Conservation (phyloP, 2,113 vertebrate genomes). For the Nibea coibor region DNA sequence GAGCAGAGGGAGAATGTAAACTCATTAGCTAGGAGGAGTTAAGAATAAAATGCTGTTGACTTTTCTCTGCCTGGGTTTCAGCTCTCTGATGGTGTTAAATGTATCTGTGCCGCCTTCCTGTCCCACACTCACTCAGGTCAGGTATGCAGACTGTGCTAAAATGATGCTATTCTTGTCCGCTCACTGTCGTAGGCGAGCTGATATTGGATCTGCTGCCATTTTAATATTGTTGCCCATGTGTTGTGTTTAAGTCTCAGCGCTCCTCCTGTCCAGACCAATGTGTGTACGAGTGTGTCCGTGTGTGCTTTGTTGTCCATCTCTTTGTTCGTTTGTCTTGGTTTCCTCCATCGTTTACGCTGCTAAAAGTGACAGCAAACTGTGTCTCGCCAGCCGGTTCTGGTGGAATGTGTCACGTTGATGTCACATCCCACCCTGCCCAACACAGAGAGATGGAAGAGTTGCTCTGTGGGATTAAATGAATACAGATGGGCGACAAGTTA, state of each 20-base stretch:
- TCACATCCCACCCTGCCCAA: slow-evolving; percentile 41
- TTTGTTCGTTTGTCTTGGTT: slow-evolving; percentile 48
- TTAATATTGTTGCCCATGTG: neutral
- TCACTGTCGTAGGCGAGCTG: neutral
- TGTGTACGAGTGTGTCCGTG: neutral
- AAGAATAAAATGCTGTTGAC: slow-evolving; percentile 73
- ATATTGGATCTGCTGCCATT: slow-evolving; percentile 25
- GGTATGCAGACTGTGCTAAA: slow-evolving; percentile 29
- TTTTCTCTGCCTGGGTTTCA: slow-evolving; percentile 27
- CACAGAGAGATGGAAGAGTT: slow-evolving; percentile 1
- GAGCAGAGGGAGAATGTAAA: slow-evolving; percentile 54
- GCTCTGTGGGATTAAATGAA: neutral
- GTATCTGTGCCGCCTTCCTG: slow-evolving; percentile 31
- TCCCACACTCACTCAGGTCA: slow-evolving; percentile 27
- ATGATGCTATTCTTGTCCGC: slow-evolving; percentile 38
- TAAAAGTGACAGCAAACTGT: slow-evolving; percentile 64
- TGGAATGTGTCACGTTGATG: slow-evolving; percentile 76
- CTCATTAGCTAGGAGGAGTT: slow-evolving; percentile 67
- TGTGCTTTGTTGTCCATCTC: slow-evolving; percentile 3
- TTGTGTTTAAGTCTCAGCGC: neutral
- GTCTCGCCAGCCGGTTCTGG: slow-evolving; percentile 13
- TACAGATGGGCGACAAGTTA: slow-evolving; percentile 1
- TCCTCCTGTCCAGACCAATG: neutral
- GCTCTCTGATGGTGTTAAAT: slow-evolving; percentile 37
- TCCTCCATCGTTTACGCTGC: slow-evolving; percentile 36